These are phyloP conservation scores for Pterophyllum scalare DNA, from an alignment of 2,113 vertebrate genomes.

Conservation along the genomic window DNA sequence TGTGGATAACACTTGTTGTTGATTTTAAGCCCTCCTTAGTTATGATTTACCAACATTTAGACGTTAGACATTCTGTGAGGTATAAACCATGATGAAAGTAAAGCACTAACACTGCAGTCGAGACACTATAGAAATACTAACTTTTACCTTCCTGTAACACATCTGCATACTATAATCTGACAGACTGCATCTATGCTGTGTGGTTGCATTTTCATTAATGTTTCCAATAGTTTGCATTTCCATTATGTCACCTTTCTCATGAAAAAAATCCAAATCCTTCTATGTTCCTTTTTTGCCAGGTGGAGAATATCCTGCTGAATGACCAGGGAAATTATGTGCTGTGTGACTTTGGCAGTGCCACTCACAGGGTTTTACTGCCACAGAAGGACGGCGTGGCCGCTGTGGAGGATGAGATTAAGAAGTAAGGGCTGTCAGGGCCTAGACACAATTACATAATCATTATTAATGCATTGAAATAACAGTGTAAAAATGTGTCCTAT, in stretches of 20 bases:
- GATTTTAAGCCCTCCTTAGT: not conserved
- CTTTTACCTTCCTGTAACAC: not conserved
- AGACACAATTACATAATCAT: not conserved
- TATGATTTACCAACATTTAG: not conserved
- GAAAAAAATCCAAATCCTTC: not conserved
- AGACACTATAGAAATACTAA: not conserved
- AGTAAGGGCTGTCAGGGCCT: conserved; percentile 77
- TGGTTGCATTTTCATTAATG: not conserved
- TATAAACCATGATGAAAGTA: not conserved
- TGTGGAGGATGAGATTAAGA: conserved; percentile 98
- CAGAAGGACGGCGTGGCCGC: conserved; percentile 92
- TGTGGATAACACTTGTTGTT: not conserved
- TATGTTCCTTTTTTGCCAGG: conserved; percentile 73
- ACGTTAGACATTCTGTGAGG: no score
- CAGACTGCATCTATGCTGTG: not conserved
- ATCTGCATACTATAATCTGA: not conserved
- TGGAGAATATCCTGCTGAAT: conserved; percentile 96
- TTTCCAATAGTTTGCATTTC: not conserved
- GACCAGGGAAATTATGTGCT: conserved; percentile 94
- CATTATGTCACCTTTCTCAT: not conserved
- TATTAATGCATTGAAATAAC: not conserved
- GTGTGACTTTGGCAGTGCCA: conserved; percentile 97
- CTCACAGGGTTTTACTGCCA: conserved; percentile 91
- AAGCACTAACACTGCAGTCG: not conserved
- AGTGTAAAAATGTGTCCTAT: not conserved